Conservation (phyloP, 2,888 invertebrate species). For the Anagyrus pseudococci region DNA sequence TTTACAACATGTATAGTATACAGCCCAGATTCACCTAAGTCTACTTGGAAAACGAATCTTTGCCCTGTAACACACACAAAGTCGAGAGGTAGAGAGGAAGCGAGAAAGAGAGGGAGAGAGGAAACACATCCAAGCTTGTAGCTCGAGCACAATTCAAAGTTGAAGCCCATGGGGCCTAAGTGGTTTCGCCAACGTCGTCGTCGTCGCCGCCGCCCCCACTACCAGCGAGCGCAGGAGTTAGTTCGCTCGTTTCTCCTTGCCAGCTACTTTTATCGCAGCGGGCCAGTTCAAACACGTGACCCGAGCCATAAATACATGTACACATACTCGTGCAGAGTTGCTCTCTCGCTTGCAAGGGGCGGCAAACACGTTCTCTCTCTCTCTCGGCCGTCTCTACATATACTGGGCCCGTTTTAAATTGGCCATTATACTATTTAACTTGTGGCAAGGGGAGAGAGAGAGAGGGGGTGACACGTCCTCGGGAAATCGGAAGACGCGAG, state of each 20-base stretch:
- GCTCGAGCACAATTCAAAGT: slow-evolving; percentile 33
- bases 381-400: too few species aligned
- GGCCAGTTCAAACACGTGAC: slow-evolving; percentile 25
- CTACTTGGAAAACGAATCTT: too few species aligned
- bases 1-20: too few species aligned
- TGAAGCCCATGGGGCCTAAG: slow-evolving; percentile 34
- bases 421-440: slow-evolving; percentile 63
- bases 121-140: too few species aligned
- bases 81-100: neutral
- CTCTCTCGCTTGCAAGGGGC: neutral
- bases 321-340: neutral
- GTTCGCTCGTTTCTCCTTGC: slow-evolving; percentile 1
- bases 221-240: too few species aligned
- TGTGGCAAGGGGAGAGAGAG: slow-evolving; percentile 53
- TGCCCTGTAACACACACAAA: neutral
- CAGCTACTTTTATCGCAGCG: slow-evolving; percentile 29
- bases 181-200: slow-evolving; percentile 17
- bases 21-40: too few species aligned
- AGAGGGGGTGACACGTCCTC: neutral
- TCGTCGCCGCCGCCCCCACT: too few species aligned
- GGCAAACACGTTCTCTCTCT: slow-evolving; percentile 58
- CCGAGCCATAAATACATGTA: neutral
- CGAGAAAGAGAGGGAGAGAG: too few species aligned
- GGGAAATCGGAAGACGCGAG: slow-evolving; percentile 12
- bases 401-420: slow-evolving; percentile 60